phyloP scores from a whole-genome alignment of 2,888 invertebrate genomes.

The Philaethria dido region DNA sequence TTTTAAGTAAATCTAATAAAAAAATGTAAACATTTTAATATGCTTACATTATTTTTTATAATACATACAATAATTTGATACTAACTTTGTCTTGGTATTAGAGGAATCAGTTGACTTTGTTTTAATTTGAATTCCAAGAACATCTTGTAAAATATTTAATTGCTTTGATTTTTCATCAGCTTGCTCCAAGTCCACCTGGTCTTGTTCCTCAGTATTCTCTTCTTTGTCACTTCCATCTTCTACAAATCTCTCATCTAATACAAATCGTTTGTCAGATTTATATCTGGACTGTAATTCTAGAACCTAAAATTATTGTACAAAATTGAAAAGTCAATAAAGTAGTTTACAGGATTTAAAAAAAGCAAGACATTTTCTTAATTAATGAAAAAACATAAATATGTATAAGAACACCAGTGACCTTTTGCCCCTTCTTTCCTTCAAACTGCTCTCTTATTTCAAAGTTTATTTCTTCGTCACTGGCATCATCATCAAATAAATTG shows the following conservation, averaged over 20 bases:
- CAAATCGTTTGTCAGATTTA: conserved; percentile 91
- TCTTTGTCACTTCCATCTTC: conserved; percentile 63
- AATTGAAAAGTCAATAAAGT: too few species aligned
- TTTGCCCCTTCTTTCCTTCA: conserved; percentile 86
- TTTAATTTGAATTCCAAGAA: conserved; percentile 78
- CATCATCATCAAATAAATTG: conserved; percentile 79
- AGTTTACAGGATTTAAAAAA: too few species aligned
- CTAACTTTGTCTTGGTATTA: conserved; percentile 63
- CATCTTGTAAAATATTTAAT: conserved; percentile 81
- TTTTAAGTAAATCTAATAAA: not conserved
- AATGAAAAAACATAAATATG: too few species aligned
- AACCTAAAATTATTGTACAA: conserved; percentile 67
- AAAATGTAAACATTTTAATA: not conserved
- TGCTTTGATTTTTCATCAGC: conserved; percentile 80
- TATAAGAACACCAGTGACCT: conserved; percentile 66
- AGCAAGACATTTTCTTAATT: too few species aligned
- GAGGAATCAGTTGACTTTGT: conserved; percentile 48
- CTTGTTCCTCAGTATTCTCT: conserved; percentile 64
- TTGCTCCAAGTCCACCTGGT: conserved; percentile 67
- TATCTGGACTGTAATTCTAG: conserved; percentile 88
- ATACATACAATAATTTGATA: conserved; percentile 14
- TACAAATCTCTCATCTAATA: conserved; percentile 88
- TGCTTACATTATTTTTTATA: not conserved
- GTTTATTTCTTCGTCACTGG: conserved; percentile 79
- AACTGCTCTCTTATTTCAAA: conserved; percentile 87